These are phyloP conservation scores for Protosalanx chinensis DNA, from an alignment of 2,797 vertebrate species.

Conservation along the genomic window DNA sequence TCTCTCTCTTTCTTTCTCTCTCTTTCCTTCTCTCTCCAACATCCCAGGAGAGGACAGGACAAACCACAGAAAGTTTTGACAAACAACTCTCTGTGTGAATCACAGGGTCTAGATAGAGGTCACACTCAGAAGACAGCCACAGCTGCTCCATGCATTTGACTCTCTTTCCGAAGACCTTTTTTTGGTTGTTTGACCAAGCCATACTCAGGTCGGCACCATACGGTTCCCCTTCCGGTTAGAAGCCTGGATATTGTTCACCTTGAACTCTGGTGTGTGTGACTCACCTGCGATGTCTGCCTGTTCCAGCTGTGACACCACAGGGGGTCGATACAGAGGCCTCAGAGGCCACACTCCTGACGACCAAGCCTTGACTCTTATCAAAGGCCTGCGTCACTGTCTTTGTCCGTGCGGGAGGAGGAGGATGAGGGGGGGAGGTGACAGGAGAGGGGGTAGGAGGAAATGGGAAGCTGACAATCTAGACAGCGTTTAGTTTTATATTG, in stretches of 20 bases:
- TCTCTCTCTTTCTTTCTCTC: background rate
- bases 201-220: too few relatives aligned
- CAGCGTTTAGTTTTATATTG: slow-evolving; percentile 60
- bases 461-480: slow-evolving; percentile 53
- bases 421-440: too few relatives aligned
- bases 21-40: too few relatives aligned
- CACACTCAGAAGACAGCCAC: slow-evolving; percentile 40
- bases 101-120: slow-evolving; percentile 37
- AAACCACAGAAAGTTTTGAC: slow-evolving; percentile 57
- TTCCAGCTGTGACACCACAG: too few relatives aligned
- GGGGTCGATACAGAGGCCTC: too few relatives aligned
- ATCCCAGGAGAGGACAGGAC: slow-evolving; percentile 49
- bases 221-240: too few relatives aligned
- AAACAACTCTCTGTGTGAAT: too few relatives aligned
- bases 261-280: background rate
- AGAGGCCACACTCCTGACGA: too few relatives aligned
- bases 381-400: background rate
- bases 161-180: background rate
- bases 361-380: too few relatives aligned
- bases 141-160: slow-evolving; percentile 44
- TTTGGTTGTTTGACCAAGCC: background rate
- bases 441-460: slow-evolving; percentile 20
- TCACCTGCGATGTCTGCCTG: background rate
- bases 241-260: too few relatives aligned
- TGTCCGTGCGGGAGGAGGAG: background rate